Evolutionary conservation across 2,113 vertebrate species (phyloP).

Genomic region (Microtus richardsoni): DNA sequence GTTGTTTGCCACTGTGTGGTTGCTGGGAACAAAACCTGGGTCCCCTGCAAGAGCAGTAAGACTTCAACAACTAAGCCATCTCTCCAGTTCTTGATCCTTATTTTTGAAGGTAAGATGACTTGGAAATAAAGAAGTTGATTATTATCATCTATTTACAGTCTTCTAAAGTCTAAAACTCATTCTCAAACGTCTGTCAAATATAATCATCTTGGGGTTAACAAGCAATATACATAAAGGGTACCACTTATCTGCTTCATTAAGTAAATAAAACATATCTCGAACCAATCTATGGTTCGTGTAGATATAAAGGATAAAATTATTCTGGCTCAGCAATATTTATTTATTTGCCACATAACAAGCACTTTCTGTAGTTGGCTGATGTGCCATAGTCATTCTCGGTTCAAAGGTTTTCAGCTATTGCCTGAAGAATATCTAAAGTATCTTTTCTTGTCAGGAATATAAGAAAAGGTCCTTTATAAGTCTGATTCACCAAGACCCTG

Average conservation of each 20-base stretch:
- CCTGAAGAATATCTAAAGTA: not conserved
- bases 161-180: not conserved
- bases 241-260: constrained; percentile 23
- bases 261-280: not conserved
- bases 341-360: not conserved
- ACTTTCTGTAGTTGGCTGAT: not conserved
- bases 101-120: not conserved
- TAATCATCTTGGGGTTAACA: not conserved
- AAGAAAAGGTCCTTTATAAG: not conserved
- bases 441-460: constrained; percentile 1
- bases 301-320: not conserved
- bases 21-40: not conserved
- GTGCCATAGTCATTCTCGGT: not conserved
- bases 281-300: not conserved
- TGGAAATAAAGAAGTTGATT: not conserved
- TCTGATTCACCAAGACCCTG: not conserved
- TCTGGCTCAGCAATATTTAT: not conserved
- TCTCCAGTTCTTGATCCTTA: not conserved
- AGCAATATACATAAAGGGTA: not conserved
- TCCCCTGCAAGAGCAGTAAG: not conserved
- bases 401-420: not conserved
- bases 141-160: not conserved
- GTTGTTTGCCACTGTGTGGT: not conserved
- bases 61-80: not conserved
- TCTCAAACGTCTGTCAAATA: not conserved